These are phyloP conservation scores for Heliconius eleuchia DNA, from an alignment of 1,140 invertebrate genomes.

Conservation along the genomic window DNA sequence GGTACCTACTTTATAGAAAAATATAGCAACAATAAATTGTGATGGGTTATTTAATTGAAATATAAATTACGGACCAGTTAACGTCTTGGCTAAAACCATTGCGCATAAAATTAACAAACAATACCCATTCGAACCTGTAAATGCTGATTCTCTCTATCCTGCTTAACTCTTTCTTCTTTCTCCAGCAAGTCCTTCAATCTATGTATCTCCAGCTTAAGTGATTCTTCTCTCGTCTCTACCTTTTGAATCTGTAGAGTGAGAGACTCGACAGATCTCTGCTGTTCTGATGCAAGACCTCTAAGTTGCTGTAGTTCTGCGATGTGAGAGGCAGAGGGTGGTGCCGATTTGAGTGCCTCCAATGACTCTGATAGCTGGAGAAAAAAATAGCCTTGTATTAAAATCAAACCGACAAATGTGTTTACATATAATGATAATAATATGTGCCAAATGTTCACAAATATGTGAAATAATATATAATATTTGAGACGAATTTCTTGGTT, in stretches of 20 bases:
- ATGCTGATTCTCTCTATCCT: slow-evolving; percentile 65
- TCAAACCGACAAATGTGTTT: no score
- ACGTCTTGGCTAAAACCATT: no score
- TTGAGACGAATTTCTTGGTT: no score
- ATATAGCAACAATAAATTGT: no score
- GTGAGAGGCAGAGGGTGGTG: slow-evolving; percentile 56
- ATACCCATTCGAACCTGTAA: slow-evolving; percentile 45
- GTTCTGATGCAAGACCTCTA: slow-evolving; percentile 59
- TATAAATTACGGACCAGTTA: no score
- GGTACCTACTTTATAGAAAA: no score
- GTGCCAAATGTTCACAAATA: no score
- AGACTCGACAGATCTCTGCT: slow-evolving; percentile 66
- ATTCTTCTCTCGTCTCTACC: slow-evolving; percentile 67
- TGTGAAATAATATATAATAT: no score
- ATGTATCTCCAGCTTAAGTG: slow-evolving; percentile 65
- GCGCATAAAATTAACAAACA: no score
- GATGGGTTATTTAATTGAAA: no score
- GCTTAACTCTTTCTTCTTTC: slow-evolving; percentile 51
- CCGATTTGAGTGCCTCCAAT: slow-evolving; percentile 50
- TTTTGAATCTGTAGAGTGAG: slow-evolving; percentile 61
- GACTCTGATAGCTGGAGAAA: slow-evolving; percentile 18
- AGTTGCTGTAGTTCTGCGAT: slow-evolving; percentile 68
- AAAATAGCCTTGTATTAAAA: no score
- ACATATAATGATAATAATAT: no score
- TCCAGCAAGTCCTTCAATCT: slow-evolving; percentile 68